Conservation (phyloP, 2,888 invertebrate species). For the Athalia cordata region DNA sequence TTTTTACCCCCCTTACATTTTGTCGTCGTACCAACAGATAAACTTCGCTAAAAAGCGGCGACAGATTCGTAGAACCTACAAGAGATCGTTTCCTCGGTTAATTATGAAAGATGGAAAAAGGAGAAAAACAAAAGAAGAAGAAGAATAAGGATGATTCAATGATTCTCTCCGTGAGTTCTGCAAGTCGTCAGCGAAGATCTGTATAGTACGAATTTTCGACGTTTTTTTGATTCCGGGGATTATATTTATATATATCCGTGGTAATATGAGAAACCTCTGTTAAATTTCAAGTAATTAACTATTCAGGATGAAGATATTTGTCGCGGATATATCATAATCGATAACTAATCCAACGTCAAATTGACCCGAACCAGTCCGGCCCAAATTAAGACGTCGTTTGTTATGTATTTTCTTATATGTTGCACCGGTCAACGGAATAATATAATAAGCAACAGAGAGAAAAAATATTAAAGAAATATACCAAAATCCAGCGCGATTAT, state of each 20-base stretch:
- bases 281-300: background rate
- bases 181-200: constrained; percentile 30
- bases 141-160: background rate
- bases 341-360: background rate
- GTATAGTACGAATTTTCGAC: background rate
- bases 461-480: constrained; percentile 53
- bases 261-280: constrained; percentile 12
- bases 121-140: background rate
- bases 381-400: background rate
- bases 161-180: constrained; percentile 12
- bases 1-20: too few relatives aligned
- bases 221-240: background rate
- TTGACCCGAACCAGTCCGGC: constrained; percentile 15
- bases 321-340: too few relatives aligned
- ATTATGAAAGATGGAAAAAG: background rate
- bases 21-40: background rate
- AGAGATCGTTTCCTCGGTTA: constrained; percentile 25
- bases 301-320: constrained; percentile 16
- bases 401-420: too few relatives aligned
- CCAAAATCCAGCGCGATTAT: constrained; percentile 50
- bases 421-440: too few relatives aligned
- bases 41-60: constrained; percentile 51
- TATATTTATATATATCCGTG: background rate
- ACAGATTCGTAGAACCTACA: constrained; percentile 50
- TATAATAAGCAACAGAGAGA: too few relatives aligned